Conservation (phyloP, 2,113 vertebrate species). For the Poeciliopsis retropinna region DNA sequence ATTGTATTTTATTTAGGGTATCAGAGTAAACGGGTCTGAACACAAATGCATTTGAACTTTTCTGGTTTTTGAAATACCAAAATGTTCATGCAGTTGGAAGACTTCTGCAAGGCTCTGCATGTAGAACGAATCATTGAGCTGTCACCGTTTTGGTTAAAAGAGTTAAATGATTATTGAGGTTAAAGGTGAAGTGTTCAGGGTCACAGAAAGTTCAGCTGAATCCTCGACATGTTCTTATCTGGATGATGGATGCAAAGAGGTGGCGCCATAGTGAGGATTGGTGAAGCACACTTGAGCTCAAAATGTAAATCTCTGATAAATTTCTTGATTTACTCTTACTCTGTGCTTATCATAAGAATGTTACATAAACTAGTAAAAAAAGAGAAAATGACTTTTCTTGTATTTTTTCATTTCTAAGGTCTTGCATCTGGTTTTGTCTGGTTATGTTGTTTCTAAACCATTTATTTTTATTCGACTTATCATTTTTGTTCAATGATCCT, state of each 20-base stretch:
- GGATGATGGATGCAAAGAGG: not conserved
- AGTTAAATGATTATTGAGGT: not conserved
- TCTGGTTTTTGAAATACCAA: no score
- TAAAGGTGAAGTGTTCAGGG: not conserved
- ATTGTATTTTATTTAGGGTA: no score
- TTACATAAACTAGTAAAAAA: not conserved
- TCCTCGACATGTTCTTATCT: not conserved
- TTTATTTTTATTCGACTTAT: not conserved
- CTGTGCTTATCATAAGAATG: not conserved
- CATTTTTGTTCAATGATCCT: not conserved
- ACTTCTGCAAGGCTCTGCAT: not conserved
- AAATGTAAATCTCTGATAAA: not conserved
- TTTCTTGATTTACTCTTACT: not conserved
- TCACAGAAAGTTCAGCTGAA: not conserved
- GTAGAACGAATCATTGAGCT: not conserved
- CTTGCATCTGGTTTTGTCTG: not conserved
- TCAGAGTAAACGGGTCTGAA: no score
- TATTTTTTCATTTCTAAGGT: not conserved
- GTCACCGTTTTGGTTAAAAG: not conserved
- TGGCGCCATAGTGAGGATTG: not conserved
- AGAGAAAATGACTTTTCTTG: not conserved
- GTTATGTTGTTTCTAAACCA: not conserved
- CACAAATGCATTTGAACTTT: no score
- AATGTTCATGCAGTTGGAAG: no score
- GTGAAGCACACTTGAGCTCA: not conserved